phyloP scores from a whole-genome alignment of 2,797 vertebrate species.

The Sciaenops ocellatus region DNA sequence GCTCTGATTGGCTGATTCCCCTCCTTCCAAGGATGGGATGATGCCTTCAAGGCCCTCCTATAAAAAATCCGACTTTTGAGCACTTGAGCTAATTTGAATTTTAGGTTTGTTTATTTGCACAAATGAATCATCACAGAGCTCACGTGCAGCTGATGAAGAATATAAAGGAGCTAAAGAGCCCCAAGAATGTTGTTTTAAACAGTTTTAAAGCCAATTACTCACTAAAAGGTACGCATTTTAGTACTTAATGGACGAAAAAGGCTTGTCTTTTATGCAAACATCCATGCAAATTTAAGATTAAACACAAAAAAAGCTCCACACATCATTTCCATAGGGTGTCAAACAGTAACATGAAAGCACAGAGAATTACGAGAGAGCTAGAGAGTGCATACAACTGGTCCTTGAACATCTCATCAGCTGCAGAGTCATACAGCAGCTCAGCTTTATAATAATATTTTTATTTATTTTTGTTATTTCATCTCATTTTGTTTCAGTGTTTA shows the following conservation, averaged over 20 bases:
- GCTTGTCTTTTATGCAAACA: background rate
- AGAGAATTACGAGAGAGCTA: background rate
- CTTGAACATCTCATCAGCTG: background rate
- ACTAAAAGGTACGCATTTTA: background rate
- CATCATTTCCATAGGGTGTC: background rate
- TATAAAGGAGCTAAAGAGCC: background rate
- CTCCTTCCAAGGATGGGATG: constrained; percentile 57
- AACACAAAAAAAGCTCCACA: background rate
- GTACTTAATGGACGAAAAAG: background rate
- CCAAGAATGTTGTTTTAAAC: fast-evolving
- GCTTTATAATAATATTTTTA: background rate
- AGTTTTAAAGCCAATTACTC: background rate
- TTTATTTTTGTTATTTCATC: background rate
- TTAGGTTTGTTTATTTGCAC: background rate
- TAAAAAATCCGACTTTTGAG: constrained; percentile 12
- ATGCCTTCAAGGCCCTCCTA: constrained; percentile 58
- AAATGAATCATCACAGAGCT: background rate
- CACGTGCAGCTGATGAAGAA: too few species aligned
- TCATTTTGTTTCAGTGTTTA: background rate
- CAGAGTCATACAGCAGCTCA: background rate
- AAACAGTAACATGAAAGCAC: background rate
- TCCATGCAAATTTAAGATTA: fast-evolving
- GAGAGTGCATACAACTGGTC: background rate
- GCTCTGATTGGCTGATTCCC: constrained; percentile 34
- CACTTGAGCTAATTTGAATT: background rate